These are phyloP conservation scores for Xenopus tropicalis DNA, from an alignment of 2,113 vertebrate genomes.

Conservation along the genomic window UCB_Xtro_10.0 CM004443.2:174689001-174689500, in stretches of 20 bases:
- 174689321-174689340: slow-evolving; percentile 62
- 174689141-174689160: slow-evolving; percentile 20
- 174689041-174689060: slow-evolving; percentile 46
- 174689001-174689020: slow-evolving; percentile 44
- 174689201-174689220: slow-evolving; percentile 42
- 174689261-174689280: slow-evolving; percentile 49
- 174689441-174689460: too few species aligned
- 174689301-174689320: slow-evolving; percentile 52
- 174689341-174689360: slow-evolving; percentile 48
- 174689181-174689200: slow-evolving; percentile 27
- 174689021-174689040: slow-evolving; percentile 46
- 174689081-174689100: slow-evolving; percentile 43
- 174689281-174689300: slow-evolving; percentile 57
- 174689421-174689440: neutral
- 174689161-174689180: slow-evolving; percentile 16
- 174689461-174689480: too few species aligned
- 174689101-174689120: slow-evolving; percentile 40
- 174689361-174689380: slow-evolving; percentile 65
- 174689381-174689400: slow-evolving; percentile 67
- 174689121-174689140: slow-evolving; percentile 28
- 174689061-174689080: slow-evolving; percentile 45
- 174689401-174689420: slow-evolving; percentile 55
- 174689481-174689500: too few species aligned
- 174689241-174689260: slow-evolving; percentile 54
- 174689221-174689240: slow-evolving; percentile 46